Conservation (phyloP, 2,797 vertebrate genomes). For the Tympanoctomys barrerae region DNA sequence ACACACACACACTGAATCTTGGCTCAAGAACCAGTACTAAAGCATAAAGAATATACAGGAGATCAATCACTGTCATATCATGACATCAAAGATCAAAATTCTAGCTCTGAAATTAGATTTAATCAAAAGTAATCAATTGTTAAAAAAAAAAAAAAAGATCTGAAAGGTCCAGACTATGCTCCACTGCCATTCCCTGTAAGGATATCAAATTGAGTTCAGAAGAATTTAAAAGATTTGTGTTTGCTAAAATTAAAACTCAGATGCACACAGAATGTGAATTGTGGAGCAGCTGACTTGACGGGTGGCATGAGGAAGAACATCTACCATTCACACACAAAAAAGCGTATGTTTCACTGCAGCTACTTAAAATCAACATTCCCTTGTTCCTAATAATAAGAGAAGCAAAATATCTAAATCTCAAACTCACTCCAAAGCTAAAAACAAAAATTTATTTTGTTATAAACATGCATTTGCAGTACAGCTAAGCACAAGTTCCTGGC, state of each 20-base stretch:
- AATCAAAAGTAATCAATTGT: slow-evolving; percentile 37
- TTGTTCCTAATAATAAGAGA: slow-evolving; percentile 9
- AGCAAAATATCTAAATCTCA: slow-evolving; percentile 46
- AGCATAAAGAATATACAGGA: not conserved
- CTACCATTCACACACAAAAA: not conserved
- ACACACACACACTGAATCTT: not conserved
- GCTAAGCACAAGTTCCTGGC: not conserved
- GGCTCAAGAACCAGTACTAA: not conserved
- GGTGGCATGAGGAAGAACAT: not conserved
- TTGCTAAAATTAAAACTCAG: slow-evolving; percentile 50
- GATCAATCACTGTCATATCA: not conserved
- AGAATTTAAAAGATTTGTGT: not conserved
- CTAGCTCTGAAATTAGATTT: slow-evolving; percentile 26
- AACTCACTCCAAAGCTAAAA: slow-evolving; percentile 31
- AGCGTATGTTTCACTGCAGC: not conserved
- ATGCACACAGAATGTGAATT: not conserved
- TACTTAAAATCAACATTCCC: slow-evolving; percentile 40
- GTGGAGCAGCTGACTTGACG: not conserved
- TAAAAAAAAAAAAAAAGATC: not conserved
- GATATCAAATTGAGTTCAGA: slow-evolving; percentile 27
- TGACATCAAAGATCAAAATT: slow-evolving; percentile 52
- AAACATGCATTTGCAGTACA: not conserved
- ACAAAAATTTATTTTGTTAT: not conserved
- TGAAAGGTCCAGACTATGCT: not conserved
- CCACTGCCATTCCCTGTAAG: not conserved